These are phyloP conservation scores for Sarcoramphus papa DNA, from an alignment of 2,797 vertebrate genomes.

Conservation along the genomic window DNA sequence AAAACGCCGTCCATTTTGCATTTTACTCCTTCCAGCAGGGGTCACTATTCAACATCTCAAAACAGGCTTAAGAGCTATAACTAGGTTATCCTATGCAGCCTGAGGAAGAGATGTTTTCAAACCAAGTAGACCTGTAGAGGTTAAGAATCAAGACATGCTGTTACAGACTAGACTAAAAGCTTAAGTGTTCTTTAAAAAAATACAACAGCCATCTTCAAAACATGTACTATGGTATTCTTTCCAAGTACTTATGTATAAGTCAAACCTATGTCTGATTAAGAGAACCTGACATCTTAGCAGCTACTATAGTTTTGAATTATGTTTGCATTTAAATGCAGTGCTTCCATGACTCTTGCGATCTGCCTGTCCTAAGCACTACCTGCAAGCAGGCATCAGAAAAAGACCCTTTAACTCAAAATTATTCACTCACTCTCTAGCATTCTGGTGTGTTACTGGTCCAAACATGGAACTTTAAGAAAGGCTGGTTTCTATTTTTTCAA, in stretches of 20 bases:
- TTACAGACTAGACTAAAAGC: neutral
- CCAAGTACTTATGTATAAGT: neutral
- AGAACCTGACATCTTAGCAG: neutral
- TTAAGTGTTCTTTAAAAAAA: neutral
- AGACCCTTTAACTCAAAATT: neutral
- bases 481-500: neutral
- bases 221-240: neutral
- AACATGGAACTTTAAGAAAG: neutral
- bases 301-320: neutral
- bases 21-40: constrained; percentile 11
- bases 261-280: neutral
- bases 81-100: neutral
- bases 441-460: neutral
- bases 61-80: neutral
- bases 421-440: neutral
- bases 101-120: neutral
- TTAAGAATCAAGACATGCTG: neutral
- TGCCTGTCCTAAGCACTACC: neutral
- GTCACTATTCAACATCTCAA: neutral
- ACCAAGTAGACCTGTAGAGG: neutral
- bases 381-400: neutral
- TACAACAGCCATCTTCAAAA: neutral
- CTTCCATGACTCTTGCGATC: neutral
- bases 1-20: rapidly evolving
- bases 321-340: neutral